Evolutionary conservation across 2,797 vertebrate genomes (phyloP).

Genomic region (Trematomus bernacchii): DNA sequence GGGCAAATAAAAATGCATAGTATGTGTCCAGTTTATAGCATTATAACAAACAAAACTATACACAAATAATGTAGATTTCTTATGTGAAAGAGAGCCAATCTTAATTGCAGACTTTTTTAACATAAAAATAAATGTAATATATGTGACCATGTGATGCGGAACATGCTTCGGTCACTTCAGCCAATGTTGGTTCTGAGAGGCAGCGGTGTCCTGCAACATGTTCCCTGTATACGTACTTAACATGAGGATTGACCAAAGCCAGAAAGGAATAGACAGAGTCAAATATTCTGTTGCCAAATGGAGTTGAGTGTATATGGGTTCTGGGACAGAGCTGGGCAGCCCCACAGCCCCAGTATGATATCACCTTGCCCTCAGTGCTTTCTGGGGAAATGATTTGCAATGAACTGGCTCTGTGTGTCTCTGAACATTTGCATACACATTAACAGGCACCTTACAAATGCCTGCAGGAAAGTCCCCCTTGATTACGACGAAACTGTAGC

Average conservation of each 20-base stretch:
- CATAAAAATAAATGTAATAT: constrained; percentile 20
- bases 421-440: constrained; percentile 78
- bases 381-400: constrained; percentile 70
- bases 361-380: constrained; percentile 72
- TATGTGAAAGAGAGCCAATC: not conserved
- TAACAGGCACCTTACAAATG: constrained; percentile 74
- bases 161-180: constrained; percentile 34
- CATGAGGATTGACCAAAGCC: constrained; percentile 62
- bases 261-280: constrained; percentile 51
- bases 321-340: constrained; percentile 66
- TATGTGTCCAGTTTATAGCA: not conserved
- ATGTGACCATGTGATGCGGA: constrained; percentile 29
- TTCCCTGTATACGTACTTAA: constrained; percentile 64
- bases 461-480: constrained; percentile 75
- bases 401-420: constrained; percentile 72
- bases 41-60: constrained; percentile 3
- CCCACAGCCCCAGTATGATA: constrained; percentile 70
- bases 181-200: constrained; percentile 36
- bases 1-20: too few relatives aligned
- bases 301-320: constrained; percentile 58
- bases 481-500: constrained; percentile 79
- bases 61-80: constrained; percentile 5
- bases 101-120: constrained; percentile 7
- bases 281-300: constrained; percentile 64
- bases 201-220: constrained; percentile 47